Evolutionary conservation across 2,113 vertebrate genomes (phyloP).

Genomic region (Quiscalus mexicanus): DNA sequence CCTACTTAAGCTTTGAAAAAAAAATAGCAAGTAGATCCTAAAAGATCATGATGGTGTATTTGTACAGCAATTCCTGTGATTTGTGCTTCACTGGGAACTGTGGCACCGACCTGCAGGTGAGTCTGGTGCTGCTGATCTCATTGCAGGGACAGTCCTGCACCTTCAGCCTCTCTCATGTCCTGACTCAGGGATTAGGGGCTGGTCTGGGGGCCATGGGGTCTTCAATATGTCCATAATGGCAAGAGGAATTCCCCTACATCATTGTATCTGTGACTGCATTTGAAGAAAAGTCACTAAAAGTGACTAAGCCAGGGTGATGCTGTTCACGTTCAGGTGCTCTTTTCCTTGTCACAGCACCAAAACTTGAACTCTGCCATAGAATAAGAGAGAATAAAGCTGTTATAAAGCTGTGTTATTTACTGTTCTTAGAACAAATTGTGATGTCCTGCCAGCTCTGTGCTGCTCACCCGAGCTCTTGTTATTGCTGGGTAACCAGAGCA

Average conservation of each 20-base stretch:
- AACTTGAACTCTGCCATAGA: background rate
- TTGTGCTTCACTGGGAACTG: background rate
- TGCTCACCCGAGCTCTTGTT: background rate
- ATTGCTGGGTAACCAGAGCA: background rate
- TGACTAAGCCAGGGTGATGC: rapidly evolving
- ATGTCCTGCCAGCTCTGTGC: background rate
- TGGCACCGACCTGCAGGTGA: rapidly evolving
- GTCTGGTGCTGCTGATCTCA: rapidly evolving
- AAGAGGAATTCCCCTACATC: background rate
- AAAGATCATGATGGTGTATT: background rate
- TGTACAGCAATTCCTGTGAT: background rate
- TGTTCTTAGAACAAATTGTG: background rate
- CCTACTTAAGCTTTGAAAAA: background rate
- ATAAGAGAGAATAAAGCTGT: background rate
- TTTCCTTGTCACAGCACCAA: background rate
- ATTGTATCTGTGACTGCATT: background rate
- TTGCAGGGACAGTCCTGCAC: background rate
- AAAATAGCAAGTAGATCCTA: background rate
- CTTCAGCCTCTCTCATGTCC: rapidly evolving
- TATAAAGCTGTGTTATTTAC: background rate
- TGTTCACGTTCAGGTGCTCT: background rate
- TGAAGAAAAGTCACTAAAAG: background rate
- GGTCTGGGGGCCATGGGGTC: background rate
- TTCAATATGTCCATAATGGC: background rate
- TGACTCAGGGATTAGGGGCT: background rate